Conservation (phyloP, 2,797 vertebrate genomes). For the Coendou prehensilis region DNA sequence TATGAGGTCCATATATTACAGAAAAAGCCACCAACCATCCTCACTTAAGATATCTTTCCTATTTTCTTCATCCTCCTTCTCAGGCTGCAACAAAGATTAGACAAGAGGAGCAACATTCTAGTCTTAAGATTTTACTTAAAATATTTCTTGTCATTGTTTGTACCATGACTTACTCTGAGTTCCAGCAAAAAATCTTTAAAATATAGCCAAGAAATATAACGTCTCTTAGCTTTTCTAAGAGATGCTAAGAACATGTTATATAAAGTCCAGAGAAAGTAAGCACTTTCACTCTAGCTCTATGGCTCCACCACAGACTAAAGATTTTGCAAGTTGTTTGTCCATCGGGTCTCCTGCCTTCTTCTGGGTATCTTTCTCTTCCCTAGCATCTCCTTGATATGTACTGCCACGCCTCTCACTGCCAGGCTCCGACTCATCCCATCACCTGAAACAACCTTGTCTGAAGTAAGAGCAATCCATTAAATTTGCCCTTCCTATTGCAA, state of each 20-base stretch:
- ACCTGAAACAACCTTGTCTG: background rate
- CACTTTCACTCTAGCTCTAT: fast-evolving
- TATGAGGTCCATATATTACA: background rate
- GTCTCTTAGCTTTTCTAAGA: background rate
- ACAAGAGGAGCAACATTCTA: background rate
- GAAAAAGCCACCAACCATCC: background rate
- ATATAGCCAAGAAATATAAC: background rate
- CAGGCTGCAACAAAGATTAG: background rate
- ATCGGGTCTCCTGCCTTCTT: background rate
- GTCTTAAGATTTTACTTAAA: background rate
- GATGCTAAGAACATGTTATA: background rate
- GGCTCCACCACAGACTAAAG: background rate
- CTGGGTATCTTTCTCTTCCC: background rate
- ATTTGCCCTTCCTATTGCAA: background rate
- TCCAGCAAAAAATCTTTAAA: background rate
- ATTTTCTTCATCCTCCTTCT: background rate
- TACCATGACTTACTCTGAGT: background rate
- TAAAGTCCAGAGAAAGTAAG: background rate
- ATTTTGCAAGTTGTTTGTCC: too few relatives aligned
- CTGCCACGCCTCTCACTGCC: background rate
- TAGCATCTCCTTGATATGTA: background rate
- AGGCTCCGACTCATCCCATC: background rate
- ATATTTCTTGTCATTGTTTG: background rate
- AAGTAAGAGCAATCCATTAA: background rate
- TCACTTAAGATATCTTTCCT: background rate